Evolutionary conservation across 1,140 invertebrate species (phyloP), one percentile per base, ranked within the genome.

Genomic region (Zelostemma sp.): DNA sequence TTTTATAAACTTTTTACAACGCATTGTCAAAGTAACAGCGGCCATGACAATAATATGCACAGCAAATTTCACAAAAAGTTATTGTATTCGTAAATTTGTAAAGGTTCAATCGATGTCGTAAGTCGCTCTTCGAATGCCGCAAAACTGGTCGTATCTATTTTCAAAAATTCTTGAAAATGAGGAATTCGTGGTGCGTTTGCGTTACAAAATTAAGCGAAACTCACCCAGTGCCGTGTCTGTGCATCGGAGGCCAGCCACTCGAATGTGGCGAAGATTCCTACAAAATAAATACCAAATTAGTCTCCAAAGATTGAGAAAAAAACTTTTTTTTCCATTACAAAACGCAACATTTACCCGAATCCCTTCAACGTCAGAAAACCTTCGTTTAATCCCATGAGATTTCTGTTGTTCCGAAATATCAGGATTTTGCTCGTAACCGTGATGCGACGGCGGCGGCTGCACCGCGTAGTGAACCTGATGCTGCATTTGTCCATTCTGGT

Each of bases 201-300:
- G 15, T 2, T 41, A 41, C 12, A 15, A 41, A 15, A 41, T 12
- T 6, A 15, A 41, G 1, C 15, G 15, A 57, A 64, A 80, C 83
- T 85, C 74, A 85, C 83, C 83, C 83, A 73, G 80, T 80, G 46
- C 82, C 81, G 53, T 83, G 83, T 43, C 83, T 81, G 56, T 84
- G 81, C 33, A 73, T 61, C 21, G 77, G 77, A 31, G 79, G 66
- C 47, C 82, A 81, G 19, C 65, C 73, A 46, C 80, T 75, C 38
- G 79, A 80, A 66, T 80, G 79, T 5, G 78, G 75, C 21, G 78
- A 62, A 67, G 73, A 50, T 49, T 85, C 82, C 82, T 84, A 8
- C 12, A 64, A 51, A 69, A 6, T 18, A 66, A 47, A 19, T 38
- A 8, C 25, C 51, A 51, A 51, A 4, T 25, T 25, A 3, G 40